A percentile compares a stretch with the other conserved stretches of the same genome.
phyloP scores from a whole-genome alignment of 2,113 vertebrate species.

The Scopus umbretta region DNA sequence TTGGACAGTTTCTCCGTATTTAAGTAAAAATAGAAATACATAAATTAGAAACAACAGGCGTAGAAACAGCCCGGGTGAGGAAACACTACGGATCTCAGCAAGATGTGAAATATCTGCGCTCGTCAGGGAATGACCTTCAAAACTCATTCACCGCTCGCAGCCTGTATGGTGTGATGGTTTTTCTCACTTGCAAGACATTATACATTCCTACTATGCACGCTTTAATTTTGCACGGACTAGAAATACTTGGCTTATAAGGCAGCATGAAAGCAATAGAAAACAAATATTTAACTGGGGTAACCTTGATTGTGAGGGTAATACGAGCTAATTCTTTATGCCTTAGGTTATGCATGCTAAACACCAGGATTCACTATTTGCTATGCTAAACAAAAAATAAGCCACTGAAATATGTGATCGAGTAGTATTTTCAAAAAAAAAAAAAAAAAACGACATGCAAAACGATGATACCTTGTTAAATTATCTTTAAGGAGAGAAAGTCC shows the following conservation, averaged over 20 bases:
- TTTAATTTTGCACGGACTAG: background rate
- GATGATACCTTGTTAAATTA: background rate
- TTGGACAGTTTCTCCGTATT: background rate
- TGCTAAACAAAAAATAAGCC: background rate
- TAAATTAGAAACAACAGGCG: background rate
- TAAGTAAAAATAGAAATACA: background rate
- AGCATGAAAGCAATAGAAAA: background rate
- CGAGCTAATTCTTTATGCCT: background rate
- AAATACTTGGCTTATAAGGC: conserved; percentile 9
- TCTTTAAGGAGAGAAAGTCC: conserved; percentile 13
- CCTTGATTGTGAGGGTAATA: background rate
- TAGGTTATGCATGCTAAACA: background rate
- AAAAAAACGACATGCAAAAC: background rate
- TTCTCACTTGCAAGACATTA: conserved; percentile 21
- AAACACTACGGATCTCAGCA: background rate
- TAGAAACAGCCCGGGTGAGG: background rate
- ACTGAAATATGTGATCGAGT: background rate
- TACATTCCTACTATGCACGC: background rate
- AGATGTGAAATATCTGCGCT: conserved; percentile 24
- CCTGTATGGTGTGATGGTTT: background rate
- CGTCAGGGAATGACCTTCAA: conserved; percentile 76
- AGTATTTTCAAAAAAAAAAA: background rate
- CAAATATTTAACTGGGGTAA: background rate
- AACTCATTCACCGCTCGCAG: conserved; percentile 50
- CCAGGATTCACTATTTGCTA: background rate